phyloP scores from a whole-genome alignment of 2,113 vertebrate genomes.

The Hydrochoerus hydrochaeris region DNA sequence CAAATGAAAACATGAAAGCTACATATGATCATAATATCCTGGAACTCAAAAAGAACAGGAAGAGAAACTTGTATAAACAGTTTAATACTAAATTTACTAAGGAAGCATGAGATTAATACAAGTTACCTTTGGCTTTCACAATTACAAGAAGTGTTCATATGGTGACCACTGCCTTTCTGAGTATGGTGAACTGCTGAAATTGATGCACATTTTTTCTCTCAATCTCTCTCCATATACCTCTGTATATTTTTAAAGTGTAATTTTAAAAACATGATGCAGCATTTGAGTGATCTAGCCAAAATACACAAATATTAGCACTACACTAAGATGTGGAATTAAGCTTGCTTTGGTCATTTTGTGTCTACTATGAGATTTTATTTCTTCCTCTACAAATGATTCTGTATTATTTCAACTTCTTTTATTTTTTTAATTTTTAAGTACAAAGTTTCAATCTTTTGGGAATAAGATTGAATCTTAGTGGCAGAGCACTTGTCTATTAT shows the following conservation, averaged over 20 bases:
- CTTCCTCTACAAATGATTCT: neutral
- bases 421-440: neutral
- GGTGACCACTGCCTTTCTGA: neutral
- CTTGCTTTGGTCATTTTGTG: neutral
- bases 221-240: neutral
- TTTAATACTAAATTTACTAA: neutral
- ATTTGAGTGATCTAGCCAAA: conserved; percentile 9
- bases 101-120: neutral
- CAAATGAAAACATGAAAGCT: neutral
- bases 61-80: neutral
- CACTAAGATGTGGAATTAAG: neutral
- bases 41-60: neutral
- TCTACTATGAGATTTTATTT: neutral
- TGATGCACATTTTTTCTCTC: neutral
- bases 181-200: neutral
- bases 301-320: neutral
- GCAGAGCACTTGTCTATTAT: neutral
- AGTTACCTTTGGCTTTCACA: neutral
- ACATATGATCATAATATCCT: neutral
- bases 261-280: neutral
- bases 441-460: neutral
- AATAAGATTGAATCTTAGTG: too few species aligned
- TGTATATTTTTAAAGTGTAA: neutral
- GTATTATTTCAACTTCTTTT: neutral
- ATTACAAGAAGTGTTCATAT: neutral